These are phyloP conservation scores for Chondrosia reniformis DNA, from an alignment of 37 sponge, comb jelly and placozoan species.

Conservation along the genomic window DNA sequence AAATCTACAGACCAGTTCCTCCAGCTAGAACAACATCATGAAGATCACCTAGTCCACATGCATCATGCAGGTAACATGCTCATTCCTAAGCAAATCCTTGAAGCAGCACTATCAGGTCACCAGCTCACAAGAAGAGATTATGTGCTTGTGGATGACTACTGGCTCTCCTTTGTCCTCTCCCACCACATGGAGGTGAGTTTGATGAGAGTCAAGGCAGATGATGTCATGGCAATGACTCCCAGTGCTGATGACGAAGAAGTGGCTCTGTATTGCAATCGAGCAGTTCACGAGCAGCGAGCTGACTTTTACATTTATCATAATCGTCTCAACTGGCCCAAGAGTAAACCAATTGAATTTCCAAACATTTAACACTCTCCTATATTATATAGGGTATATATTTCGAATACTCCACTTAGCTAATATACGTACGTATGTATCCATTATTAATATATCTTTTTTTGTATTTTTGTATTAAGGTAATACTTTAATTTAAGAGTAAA, in stretches of 20 bases:
- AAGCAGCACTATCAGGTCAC: conserved; percentile 6
- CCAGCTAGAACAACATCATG: neutral
- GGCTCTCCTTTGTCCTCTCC: conserved; percentile 61
- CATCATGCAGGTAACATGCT: conserved; percentile 53
- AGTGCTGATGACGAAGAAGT: conserved; percentile 29
- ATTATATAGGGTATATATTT: too few relatives aligned
- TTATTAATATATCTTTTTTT: too few relatives aligned
- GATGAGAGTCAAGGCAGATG: conserved; percentile 42
- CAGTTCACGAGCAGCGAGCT: conserved; percentile 38
- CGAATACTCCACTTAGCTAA: too few relatives aligned
- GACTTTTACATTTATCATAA: conserved; percentile 62
- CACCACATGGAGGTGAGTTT: conserved; percentile 46
- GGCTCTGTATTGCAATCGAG: conserved; percentile 46
- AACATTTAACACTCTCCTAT: too few relatives aligned
- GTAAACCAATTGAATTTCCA: too few relatives aligned
- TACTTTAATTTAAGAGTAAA: too few relatives aligned
- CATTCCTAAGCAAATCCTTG: conserved; percentile 33
- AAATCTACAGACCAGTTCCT: neutral
- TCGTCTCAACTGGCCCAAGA: conserved; percentile 51
- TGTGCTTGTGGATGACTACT: conserved; percentile 63
- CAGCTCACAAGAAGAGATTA: conserved; percentile 33
- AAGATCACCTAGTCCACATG: conserved; percentile 38
- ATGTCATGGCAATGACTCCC: conserved; percentile 22
- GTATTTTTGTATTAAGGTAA: too few relatives aligned
- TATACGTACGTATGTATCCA: too few relatives aligned